Conservation (phyloP, 2,113 vertebrate genomes). For the Phoxinus phoxinus region DNA sequence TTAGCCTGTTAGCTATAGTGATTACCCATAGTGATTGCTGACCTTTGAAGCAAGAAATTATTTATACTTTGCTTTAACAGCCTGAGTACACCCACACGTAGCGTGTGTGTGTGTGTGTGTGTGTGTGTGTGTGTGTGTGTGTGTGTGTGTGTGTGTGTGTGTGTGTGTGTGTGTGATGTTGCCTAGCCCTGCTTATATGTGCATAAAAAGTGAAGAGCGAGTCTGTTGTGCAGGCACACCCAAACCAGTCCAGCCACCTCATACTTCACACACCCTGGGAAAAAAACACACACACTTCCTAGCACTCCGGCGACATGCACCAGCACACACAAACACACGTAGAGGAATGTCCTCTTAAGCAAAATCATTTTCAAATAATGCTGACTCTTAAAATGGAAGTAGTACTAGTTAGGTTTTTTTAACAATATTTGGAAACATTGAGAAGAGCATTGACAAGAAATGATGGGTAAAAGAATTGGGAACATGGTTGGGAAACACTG, state of each 20-base stretch:
- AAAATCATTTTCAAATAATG: background rate
- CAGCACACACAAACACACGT: constrained; percentile 62
- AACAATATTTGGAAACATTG: no score
- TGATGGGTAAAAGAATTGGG: background rate
- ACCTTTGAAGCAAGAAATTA: constrained; percentile 16
- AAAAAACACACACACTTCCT: constrained; percentile 29
- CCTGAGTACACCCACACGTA: background rate
- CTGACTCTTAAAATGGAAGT: constrained; percentile 8
- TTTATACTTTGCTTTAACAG: constrained; percentile 19
- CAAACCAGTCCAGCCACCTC: constrained; percentile 52
- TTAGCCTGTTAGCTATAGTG: background rate
- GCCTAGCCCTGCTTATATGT: constrained; percentile 58
- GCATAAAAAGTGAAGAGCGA: constrained; percentile 60
- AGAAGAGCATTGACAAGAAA: background rate
- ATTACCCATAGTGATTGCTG: background rate
- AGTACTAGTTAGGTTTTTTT: background rate
- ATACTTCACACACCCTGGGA: constrained; percentile 43
- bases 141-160: constrained; percentile 27
- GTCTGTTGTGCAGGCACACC: constrained; percentile 49
- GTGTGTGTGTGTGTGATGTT: constrained; percentile 40
- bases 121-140: constrained; percentile 30
- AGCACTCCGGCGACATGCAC: constrained; percentile 20
- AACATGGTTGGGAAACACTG: background rate
- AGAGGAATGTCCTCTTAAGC: background rate
- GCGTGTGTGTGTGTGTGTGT: constrained; percentile 16